phyloP scores from a whole-genome alignment of 2,113 vertebrate species.

The Gyps fulvus region DNA sequence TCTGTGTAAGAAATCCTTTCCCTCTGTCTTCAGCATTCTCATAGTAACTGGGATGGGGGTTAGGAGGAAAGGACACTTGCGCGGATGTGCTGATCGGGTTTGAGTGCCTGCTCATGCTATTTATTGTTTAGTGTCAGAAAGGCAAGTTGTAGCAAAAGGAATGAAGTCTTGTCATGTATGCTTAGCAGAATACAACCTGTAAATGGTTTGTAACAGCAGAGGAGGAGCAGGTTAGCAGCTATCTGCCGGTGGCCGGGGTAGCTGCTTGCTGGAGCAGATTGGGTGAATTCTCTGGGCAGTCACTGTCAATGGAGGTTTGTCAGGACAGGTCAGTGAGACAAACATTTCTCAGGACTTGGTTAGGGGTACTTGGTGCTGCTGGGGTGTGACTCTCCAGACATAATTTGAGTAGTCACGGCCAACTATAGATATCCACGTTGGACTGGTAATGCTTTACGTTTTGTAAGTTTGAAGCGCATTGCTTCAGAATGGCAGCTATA shows the following conservation, averaged over 20 bases:
- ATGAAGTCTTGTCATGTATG: not conserved
- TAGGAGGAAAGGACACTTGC: not conserved
- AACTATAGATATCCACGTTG: fast-evolving
- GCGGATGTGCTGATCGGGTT: fast-evolving
- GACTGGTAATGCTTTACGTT: not conserved
- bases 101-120: not conserved
- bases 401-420: too few species aligned
- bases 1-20: not conserved
- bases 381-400: not conserved
- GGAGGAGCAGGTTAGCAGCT: not conserved
- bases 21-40: not conserved
- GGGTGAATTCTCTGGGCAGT: not conserved
- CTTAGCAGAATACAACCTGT: not conserved
- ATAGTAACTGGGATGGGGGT: not conserved
- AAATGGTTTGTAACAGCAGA: not conserved
- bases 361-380: not conserved
- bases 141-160: not conserved
- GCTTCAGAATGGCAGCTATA: not conserved
- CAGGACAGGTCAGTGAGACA: not conserved
- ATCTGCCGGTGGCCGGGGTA: fast-evolving
- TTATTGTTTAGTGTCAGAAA: not conserved
- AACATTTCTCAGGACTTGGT: fast-evolving
- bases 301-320: fast-evolving
- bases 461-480: fast-evolving
- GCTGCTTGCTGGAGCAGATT: not conserved